Evolutionary conservation across 2,113 vertebrate species (phyloP), one percentile per base, ranked within the genome.

Genomic region (Varanus salvator): DNA sequence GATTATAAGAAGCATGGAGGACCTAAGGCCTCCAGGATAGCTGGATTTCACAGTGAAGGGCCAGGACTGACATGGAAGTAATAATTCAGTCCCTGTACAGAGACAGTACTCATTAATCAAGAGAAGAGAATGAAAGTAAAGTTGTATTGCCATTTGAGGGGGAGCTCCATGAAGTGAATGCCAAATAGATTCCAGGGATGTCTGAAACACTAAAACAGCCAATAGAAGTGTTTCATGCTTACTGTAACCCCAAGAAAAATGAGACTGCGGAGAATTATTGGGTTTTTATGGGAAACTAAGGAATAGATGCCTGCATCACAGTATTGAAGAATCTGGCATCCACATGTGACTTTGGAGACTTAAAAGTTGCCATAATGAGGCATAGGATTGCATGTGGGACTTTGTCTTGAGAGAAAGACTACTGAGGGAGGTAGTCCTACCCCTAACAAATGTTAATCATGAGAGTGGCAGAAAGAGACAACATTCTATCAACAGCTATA

Each of bases 261-360:
- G 75, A 76, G 3, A 84, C 23, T 84, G 27, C 17, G 81, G 50
- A 78, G 11, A 6, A 4, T 83, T 72, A 57, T 75, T 0, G 90
- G 68, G 84, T 4, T 0, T 85, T 38, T 84, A 74, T 80, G 0
- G 4, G 85, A 11, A 77, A 89, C 54, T 12, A n/a, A 29, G 91
- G 90, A 34, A 80, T 4, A 84, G 93, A 71, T 0, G 60, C 50
- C 76, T 34, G 27, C 60, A 48, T 1, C 78, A 5, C 21, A 88
- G 14, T 89, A 5, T 25, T 92, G 11, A 12, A 21, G 87, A 83
- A 9, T 92, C 27, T 91, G 88, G 74, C 54, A 93, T 84, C 8
- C 38, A 69, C 52, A 64, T 0, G 0, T 21, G 80, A 6, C 17
- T 21, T 27, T 91, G 54, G 74, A 92, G 78, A 87, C 50, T 80